Base-by-base conservation (phyloP, 2,797 vertebrate species). In the Pogoniulus pusillus region DNA sequence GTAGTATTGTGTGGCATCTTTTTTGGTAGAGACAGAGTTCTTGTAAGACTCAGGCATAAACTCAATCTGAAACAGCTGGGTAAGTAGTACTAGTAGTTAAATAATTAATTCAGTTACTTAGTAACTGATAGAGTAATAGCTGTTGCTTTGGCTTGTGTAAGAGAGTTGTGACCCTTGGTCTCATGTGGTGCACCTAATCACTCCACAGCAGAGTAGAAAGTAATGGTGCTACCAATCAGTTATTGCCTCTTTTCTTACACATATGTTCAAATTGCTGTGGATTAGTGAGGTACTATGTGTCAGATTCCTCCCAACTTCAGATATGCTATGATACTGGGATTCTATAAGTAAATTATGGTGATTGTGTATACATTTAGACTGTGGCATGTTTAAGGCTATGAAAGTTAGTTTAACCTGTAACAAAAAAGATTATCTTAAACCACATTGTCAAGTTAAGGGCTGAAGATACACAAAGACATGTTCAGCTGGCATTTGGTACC, bases 21-120 rank as follows among this genome's bases (percentile, higher is more conserved):
- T 79, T 64, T 37, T 82, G 47, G 22, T 23, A 71, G 11, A 49
- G 54, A 83, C 58, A 54, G 43, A 62, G 73, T 93, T 89, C 58
- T 85, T 9, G 0, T 43, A 58, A 84, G 30, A 86, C 43, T 82
- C 58, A 79, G 17, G 23, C 26, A n/a, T 54, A 80, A 84, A 5
- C 47, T 72, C 4, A 2, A 24, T 64, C 22, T 85, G 29, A 86
- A 93, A 80, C 35, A 85, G 41, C 27, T 74, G n/a, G 16, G 45
- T 89, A 91, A 93, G 75, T 65, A 89, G 75, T 58, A 54, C 19
- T n/a, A 70, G 3, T 22, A 76, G 30, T 74, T 85, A 82, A 85
- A 70, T 90, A 93, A 82, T 95, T 82, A 85, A 16, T 29, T 91
- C 11, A 41, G 35, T 86, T 88, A 91, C 79, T 86, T 91, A 88